These are phyloP conservation scores for Rhingia rostrata DNA, from an alignment of 2,888 invertebrate genomes.

Conservation along the genomic window DNA sequence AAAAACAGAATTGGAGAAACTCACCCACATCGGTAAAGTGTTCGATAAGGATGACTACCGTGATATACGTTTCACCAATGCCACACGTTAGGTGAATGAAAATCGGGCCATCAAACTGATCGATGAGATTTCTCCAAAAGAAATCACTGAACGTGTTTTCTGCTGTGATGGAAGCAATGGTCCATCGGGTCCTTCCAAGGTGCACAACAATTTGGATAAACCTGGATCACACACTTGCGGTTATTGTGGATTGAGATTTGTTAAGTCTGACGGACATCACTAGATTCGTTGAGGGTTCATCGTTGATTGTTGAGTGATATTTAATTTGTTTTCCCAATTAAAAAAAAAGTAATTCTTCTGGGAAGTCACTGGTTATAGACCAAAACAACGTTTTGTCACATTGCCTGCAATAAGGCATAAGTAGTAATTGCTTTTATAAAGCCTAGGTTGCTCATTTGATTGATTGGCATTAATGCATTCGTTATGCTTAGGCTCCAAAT, in stretches of 20 bases:
- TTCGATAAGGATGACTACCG: conserved; percentile 92
- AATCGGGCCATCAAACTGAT: conserved; percentile 96
- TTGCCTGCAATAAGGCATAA: too few relatives aligned
- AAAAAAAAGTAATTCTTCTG: too few relatives aligned
- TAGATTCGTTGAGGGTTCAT: background rate
- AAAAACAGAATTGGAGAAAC: conserved; percentile 79
- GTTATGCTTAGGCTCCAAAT: too few relatives aligned
- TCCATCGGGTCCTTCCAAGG: conserved; percentile 97
- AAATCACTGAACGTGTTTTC: conserved; percentile 90
- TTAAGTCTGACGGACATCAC: conserved; percentile 87
- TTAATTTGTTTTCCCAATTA: too few relatives aligned
- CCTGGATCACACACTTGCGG: conserved; percentile 97
- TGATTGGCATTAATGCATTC: too few relatives aligned
- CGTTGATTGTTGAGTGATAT: conserved; percentile 21
- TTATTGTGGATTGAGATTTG: conserved; percentile 96
- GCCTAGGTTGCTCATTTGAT: too few relatives aligned
- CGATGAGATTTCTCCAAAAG: conserved; percentile 91
- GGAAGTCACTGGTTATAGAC: too few relatives aligned
- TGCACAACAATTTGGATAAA: conserved; percentile 98
- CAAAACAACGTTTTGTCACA: too few relatives aligned
- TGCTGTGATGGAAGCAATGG: conserved; percentile 98
- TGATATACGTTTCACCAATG: conserved; percentile 89
- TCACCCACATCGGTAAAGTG: conserved; percentile 83
- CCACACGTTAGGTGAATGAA: conserved; percentile 92
- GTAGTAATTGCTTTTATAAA: too few relatives aligned